Evolutionary conservation across 2,113 vertebrate genomes (phyloP).

Genomic region (Oreochromis spilurus): DNA sequence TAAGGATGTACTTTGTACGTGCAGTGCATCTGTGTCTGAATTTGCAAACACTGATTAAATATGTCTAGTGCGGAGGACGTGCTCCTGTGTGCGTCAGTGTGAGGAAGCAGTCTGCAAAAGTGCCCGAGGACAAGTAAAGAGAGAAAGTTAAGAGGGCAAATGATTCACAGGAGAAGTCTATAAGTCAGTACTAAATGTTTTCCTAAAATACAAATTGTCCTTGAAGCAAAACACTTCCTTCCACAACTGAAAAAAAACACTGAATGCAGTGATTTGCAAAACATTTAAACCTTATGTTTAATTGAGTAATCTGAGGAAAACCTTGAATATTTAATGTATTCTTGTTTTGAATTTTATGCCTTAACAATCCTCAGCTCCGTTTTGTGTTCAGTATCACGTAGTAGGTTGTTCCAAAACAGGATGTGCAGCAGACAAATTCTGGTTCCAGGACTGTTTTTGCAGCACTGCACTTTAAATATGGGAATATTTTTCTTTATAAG

Average conservation of each 20-base stretch:
- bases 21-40: background rate
- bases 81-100: background rate
- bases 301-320: background rate
- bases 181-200: background rate
- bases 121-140: background rate
- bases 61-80: background rate
- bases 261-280: background rate
- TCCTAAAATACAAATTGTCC: background rate
- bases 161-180: background rate
- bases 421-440: background rate
- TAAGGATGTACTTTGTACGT: slow-evolving; percentile 22
- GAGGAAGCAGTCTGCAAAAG: background rate
- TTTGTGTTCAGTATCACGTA: background rate
- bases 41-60: slow-evolving; percentile 45
- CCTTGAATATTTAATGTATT: background rate
- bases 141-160: background rate
- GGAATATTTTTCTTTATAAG: background rate
- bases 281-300: background rate
- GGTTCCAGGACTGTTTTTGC: background rate
- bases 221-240: background rate
- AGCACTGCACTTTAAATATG: background rate
- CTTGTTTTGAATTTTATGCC: background rate
- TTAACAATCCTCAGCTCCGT: background rate
- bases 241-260: background rate
- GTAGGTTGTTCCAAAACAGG: background rate